Evolutionary conservation across 2,113 vertebrate species (phyloP).

Genomic region (Pollimyrus isidori): DNA sequence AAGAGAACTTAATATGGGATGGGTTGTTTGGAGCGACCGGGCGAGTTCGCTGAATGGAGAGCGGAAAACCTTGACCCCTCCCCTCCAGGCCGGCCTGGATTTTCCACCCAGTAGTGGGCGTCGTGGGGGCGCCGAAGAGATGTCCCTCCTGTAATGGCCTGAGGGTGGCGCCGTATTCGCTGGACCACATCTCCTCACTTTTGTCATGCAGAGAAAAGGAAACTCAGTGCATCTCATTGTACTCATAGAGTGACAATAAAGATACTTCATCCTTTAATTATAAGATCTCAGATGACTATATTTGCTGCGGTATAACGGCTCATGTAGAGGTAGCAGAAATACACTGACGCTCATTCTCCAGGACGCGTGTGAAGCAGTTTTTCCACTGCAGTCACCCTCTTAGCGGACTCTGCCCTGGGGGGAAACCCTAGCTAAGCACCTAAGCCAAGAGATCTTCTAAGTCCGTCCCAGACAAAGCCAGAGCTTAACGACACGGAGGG

Average conservation of each 20-base stretch:
- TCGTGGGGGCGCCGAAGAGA: background rate
- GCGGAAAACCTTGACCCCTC: background rate
- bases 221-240: background rate
- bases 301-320: background rate
- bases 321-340: background rate
- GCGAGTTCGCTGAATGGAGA: background rate
- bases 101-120: background rate
- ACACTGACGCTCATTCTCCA: background rate
- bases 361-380: background rate
- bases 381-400: background rate
- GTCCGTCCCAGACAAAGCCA: background rate
- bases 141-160: background rate
- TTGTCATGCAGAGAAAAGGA: background rate
- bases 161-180: background rate
- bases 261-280: background rate
- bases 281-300: background rate
- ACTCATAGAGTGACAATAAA: background rate
- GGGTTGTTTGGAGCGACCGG: constrained; percentile 51
- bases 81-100: background rate
- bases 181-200: background rate
- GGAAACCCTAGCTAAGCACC: background rate
- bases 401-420: background rate
- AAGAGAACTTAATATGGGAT: constrained; percentile 57
- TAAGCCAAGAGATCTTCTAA: background rate
- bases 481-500: background rate